These are phyloP conservation scores for Danio kyathit DNA, from an alignment of 2,797 vertebrate genomes.

Conservation along the genomic window DNA sequence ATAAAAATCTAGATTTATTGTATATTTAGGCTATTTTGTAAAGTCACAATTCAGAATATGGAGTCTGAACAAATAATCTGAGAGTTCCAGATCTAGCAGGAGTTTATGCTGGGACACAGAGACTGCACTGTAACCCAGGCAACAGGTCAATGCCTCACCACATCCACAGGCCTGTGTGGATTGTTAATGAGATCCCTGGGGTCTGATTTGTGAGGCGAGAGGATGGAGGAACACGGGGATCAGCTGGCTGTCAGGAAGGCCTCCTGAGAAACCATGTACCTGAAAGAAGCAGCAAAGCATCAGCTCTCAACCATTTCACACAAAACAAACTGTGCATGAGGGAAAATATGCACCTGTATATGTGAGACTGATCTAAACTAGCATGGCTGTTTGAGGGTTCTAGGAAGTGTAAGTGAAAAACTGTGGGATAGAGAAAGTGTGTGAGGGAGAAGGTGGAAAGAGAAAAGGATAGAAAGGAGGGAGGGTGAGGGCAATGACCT, in stretches of 20 bases:
- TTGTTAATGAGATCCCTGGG: slow-evolving; percentile 61
- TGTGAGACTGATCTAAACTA: slow-evolving; percentile 30
- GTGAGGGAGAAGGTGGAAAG: neutral
- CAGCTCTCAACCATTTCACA: slow-evolving; percentile 26
- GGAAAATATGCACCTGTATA: neutral
- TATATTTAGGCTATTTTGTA: neutral
- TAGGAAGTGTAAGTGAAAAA: slow-evolving; percentile 2
- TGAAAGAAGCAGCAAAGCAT: slow-evolving; percentile 55
- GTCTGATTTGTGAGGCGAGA: slow-evolving; percentile 47
- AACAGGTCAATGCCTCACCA: slow-evolving; percentile 52
- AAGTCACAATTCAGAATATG: neutral
- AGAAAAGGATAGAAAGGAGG: slow-evolving; percentile 15
- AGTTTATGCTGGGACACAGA: slow-evolving; percentile 44
- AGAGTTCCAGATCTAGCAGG: slow-evolving; percentile 32
- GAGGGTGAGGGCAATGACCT: slow-evolving; percentile 35
- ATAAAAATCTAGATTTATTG: neutral
- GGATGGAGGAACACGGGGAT: slow-evolving; percentile 52
- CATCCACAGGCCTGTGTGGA: slow-evolving; percentile 38
- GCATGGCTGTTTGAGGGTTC: neutral
- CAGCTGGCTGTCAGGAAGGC: slow-evolving; percentile 54
- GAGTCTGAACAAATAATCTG: slow-evolving; percentile 27
- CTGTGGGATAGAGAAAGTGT: neutral
- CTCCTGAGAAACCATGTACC: slow-evolving; percentile 47
- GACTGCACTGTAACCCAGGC: slow-evolving; percentile 53
- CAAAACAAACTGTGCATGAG: slow-evolving; percentile 21